phyloP scores from a whole-genome alignment of 2,888 invertebrate species.

The Drosophila parthenogenetica region DNA sequence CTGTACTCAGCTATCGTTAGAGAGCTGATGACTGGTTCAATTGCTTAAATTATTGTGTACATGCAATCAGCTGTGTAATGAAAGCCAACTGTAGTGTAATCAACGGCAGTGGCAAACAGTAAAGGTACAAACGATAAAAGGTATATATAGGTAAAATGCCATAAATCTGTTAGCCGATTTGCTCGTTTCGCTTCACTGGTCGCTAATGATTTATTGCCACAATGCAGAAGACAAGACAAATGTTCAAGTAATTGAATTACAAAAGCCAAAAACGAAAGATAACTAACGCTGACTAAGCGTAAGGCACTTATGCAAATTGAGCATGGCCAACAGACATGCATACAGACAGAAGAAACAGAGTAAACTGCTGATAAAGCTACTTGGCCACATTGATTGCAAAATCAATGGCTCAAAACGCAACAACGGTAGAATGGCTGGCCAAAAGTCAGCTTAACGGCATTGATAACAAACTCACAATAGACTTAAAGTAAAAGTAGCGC shows the following conservation, averaged over 20 bases:
- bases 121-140: constrained; percentile 22
- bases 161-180: constrained; percentile 61
- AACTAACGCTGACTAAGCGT: constrained; percentile 67
- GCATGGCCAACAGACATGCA: constrained; percentile 20
- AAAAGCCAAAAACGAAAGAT: constrained; percentile 55
- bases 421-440: constrained; percentile 40
- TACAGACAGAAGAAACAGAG: neutral
- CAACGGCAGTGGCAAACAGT: constrained; percentile 35
- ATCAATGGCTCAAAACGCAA: constrained; percentile 67
- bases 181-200: constrained; percentile 40
- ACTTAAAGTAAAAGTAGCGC: constrained; percentile 44
- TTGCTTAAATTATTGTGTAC: constrained; percentile 67
- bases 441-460: constrained; percentile 56
- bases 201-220: constrained; percentile 70
- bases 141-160: constrained; percentile 44
- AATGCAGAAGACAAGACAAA: constrained; percentile 67
- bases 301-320: constrained; percentile 75
- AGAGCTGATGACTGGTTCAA: constrained; percentile 12
- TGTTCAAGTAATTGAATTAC: constrained; percentile 78
- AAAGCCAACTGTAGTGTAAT: constrained; percentile 56
- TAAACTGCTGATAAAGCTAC: constrained; percentile 11
- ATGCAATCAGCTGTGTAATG: constrained; percentile 71
- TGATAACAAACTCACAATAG: constrained; percentile 38
- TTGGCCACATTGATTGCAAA: constrained; percentile 65
- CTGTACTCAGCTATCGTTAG: constrained; percentile 6